Evolutionary conservation across 2,797 vertebrate species (phyloP).

Genomic region (Fistularia commersonii): DNA sequence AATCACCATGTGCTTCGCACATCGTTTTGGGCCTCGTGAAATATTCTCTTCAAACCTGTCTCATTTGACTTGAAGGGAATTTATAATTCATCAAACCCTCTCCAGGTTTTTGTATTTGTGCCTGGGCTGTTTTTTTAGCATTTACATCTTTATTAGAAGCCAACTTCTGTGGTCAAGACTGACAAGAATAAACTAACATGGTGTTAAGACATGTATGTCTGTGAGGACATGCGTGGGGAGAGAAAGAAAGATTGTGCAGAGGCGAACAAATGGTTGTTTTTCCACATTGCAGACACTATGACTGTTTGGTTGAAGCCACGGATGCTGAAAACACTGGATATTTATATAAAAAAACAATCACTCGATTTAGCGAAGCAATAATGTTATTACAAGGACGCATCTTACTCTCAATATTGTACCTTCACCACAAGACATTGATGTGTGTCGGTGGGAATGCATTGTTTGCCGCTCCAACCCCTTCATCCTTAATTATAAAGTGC

Average conservation of each 20-base stretch:
- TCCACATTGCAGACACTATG: too few relatives aligned
- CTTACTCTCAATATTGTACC: conserved; percentile 38
- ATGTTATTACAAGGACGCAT: conserved; percentile 28
- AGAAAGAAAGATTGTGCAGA: conserved; percentile 7
- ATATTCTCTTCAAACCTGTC: conserved; percentile 4
- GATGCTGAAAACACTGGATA: too few relatives aligned
- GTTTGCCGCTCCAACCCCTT: conserved; percentile 54
- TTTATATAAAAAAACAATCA: background rate
- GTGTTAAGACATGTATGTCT: conserved; percentile 18
- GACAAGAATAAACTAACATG: conserved; percentile 26
- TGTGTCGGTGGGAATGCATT: conserved; percentile 53
- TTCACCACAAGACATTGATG: conserved; percentile 38
- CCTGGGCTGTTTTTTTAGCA: conserved; percentile 28
- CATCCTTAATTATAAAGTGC: conserved; percentile 75
- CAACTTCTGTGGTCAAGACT: conserved; percentile 40
- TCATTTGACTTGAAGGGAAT: conserved; percentile 11
- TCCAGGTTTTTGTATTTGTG: conserved; percentile 20
- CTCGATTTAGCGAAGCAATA: conserved; percentile 4
- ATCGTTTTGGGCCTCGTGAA: conserved; percentile 1
- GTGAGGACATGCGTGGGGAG: conserved; percentile 14
- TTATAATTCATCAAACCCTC: conserved; percentile 21
- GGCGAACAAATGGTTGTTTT: too few relatives aligned
- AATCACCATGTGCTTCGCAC: background rate
- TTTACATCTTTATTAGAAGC: conserved; percentile 42
- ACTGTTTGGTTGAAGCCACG: too few relatives aligned